These are phyloP conservation scores for Nipponacmea schrenckii DNA, from an alignment of 2,888 invertebrate genomes.

Conservation along the genomic window DNA sequence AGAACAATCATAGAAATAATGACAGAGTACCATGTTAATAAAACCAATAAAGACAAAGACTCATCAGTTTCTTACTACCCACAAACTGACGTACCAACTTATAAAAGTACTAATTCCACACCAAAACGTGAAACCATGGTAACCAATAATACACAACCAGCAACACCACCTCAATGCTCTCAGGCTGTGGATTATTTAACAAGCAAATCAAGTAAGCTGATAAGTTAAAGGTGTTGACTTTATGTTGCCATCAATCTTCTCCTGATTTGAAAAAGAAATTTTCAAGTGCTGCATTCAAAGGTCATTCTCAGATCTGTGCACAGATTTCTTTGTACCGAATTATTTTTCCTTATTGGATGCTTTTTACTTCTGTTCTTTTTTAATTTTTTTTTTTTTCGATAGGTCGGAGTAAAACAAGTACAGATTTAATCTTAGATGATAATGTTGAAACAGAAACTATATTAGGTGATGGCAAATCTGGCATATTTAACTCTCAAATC, in stretches of 20 bases:
- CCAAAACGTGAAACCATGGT: neutral
- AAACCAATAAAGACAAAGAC: neutral
- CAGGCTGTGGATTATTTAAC: neutral
- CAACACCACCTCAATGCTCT: neutral
- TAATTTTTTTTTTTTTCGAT: neutral
- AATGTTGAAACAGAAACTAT: slow-evolving; percentile 57
- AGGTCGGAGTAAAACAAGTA: slow-evolving; percentile 16
- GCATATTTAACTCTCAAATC: slow-evolving; percentile 40
- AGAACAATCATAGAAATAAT: slow-evolving; percentile 64
- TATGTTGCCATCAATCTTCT: too few relatives aligned
- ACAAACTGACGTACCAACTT: neutral
- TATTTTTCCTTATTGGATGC: too few relatives aligned
- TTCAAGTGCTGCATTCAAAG: too few relatives aligned
- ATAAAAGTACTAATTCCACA: neutral
- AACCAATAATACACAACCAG: neutral
- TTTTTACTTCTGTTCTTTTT: too few relatives aligned
- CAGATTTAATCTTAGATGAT: slow-evolving; percentile 59
- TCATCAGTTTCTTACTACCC: neutral
- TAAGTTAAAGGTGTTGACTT: too few relatives aligned
- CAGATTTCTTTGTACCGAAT: too few relatives aligned
- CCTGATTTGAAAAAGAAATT: too few relatives aligned
- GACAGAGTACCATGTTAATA: slow-evolving; percentile 35
- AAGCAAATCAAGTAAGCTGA: neutral
- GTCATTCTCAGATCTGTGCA: too few relatives aligned
- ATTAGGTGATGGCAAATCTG: slow-evolving; percentile 53